A percentile compares a stretch with the other conserved stretches of the same genome.
Evolutionary conservation across 2,113 vertebrate species (phyloP).

Genomic region (Neomonachus schauinslandi): DNA sequence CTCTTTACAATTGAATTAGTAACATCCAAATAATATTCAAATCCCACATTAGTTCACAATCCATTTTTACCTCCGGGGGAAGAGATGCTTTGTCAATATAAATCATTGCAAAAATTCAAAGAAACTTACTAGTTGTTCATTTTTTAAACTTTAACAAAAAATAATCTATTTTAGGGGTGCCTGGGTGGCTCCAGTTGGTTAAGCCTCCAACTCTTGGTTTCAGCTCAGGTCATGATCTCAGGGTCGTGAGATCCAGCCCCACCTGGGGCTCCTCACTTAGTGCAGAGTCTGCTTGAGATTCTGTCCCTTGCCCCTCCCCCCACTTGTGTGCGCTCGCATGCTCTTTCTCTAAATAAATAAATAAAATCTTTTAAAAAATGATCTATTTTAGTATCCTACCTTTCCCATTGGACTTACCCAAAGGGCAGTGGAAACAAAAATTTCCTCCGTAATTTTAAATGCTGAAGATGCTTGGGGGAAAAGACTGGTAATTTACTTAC

Average conservation of each 20-base stretch:
- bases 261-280: background rate
- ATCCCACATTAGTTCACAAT: background rate
- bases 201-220: background rate
- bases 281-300: background rate
- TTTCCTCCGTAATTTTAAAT: slow-evolving; percentile 1
- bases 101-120: background rate
- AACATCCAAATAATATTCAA: background rate
- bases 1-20: slow-evolving; percentile 39
- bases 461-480: background rate
- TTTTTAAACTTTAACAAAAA: background rate
- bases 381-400: background rate
- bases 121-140: background rate
- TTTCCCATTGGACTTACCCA: background rate
- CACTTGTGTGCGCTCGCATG: background rate
- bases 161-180: background rate
- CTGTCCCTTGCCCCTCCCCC: background rate
- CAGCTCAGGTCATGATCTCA: background rate
- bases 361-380: background rate
- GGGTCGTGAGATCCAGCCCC: background rate
- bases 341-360: background rate
- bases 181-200: background rate
- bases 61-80: background rate
- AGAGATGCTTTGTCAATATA: background rate
- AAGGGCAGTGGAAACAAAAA: background rate
- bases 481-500: background rate